These are phyloP conservation scores for Dynastes grantii DNA, from an alignment of 2,888 invertebrate species.

Conservation along the genomic window DNA sequence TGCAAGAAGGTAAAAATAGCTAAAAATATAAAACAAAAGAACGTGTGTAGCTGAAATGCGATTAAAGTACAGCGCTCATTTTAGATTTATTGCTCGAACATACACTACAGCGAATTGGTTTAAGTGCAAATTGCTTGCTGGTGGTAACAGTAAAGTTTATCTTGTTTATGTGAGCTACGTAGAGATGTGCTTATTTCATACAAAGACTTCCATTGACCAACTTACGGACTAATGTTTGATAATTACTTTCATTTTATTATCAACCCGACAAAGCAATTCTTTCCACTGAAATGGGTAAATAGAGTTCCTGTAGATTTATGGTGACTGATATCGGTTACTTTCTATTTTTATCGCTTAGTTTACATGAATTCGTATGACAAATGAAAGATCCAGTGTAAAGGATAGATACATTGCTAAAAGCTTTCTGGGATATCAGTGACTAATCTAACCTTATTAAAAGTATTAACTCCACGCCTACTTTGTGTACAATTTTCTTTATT, in stretches of 20 bases:
- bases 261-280: background rate
- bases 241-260: background rate
- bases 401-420: no score
- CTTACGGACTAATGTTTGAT: background rate
- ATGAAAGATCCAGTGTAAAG: no score
- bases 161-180: constrained; percentile 1
- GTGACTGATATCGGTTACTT: no score
- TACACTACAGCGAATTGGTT: constrained; percentile 7
- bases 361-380: no score
- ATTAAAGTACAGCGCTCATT: constrained; percentile 6
- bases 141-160: constrained; percentile 18
- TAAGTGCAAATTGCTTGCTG: constrained; percentile 20
- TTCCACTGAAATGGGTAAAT: background rate
- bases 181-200: background rate
- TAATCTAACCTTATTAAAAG: no score
- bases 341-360: no score
- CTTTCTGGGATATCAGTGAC: no score
- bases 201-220: background rate
- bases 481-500: no score
- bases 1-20: background rate
- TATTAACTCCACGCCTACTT: no score
- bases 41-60: constrained; percentile 1
- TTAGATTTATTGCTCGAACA: constrained; percentile 13
- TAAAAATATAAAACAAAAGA: constrained; percentile 1
- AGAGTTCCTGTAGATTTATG: no score